These are phyloP conservation scores for Chlorops oryzae DNA, from an alignment of 1,140 invertebrate genomes.

Conservation along the genomic window DNA sequence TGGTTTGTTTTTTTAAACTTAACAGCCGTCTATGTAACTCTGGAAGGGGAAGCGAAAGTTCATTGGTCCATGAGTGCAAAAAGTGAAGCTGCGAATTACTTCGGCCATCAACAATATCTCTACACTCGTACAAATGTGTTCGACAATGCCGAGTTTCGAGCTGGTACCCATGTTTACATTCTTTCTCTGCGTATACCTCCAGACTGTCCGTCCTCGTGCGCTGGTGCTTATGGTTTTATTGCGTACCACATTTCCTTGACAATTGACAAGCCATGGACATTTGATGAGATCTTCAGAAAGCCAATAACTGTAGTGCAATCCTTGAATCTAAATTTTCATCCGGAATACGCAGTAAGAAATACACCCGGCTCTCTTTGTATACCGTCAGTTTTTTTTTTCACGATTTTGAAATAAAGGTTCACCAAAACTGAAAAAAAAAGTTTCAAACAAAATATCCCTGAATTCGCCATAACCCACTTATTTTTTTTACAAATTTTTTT, in stretches of 20 bases:
- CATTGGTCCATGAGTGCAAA: conserved; percentile 45
- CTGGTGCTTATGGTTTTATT: conserved; percentile 63
- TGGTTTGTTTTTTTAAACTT: too few relatives aligned
- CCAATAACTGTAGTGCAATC: conserved; percentile 66
- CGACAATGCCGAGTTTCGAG: conserved; percentile 49
- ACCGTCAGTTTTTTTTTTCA: too few relatives aligned
- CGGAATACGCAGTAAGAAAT: conserved; percentile 33
- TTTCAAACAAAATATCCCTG: too few relatives aligned
- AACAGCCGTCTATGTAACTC: conserved; percentile 40
- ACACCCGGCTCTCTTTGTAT: too few relatives aligned
- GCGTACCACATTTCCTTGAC: conserved; percentile 61
- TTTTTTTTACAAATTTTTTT: too few relatives aligned
- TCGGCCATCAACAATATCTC: conserved; percentile 41
- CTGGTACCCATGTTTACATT: conserved; percentile 55
- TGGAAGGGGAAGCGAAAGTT: conserved; percentile 43
- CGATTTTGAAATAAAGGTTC: too few relatives aligned
- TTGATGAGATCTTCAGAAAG: conserved; percentile 65
- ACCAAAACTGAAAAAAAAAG: too few relatives aligned
- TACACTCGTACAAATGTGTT: conserved; percentile 44
- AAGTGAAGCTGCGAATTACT: conserved; percentile 41
- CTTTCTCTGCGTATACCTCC: conserved; percentile 50
- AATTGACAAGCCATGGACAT: conserved; percentile 69
- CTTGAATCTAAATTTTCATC: conserved; percentile 63
- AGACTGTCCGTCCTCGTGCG: conserved; percentile 62
- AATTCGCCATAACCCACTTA: too few relatives aligned